Evolutionary conservation across 2,113 vertebrate genomes (phyloP).

Genomic region (Corythornis cristatus): DNA sequence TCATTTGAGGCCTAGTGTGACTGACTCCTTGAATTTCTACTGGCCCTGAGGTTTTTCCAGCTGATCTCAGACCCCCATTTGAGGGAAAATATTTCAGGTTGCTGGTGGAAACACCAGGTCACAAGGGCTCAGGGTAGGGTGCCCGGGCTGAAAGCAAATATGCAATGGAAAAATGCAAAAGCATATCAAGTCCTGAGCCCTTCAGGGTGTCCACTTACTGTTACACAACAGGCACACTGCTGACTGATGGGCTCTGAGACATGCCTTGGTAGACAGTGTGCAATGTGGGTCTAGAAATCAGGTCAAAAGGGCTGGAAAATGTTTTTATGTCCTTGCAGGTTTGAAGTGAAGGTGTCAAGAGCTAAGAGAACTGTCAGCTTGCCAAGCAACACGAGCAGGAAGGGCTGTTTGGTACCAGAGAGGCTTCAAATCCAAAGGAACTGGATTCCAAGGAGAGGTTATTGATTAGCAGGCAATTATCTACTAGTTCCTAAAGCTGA

Average conservation of each 20-base stretch:
- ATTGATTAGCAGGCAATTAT: neutral
- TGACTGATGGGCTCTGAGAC: neutral
- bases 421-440: neutral
- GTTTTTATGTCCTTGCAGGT: neutral
- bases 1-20: neutral
- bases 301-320: neutral
- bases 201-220: slow-evolving; percentile 1
- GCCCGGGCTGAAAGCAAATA: neutral
- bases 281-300: accelerated
- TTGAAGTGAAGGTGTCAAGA: neutral
- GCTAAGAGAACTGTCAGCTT: neutral
- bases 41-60: neutral
- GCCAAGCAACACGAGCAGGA: neutral
- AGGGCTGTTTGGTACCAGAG: neutral
- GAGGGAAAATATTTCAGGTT: neutral
- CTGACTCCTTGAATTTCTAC: neutral
- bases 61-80: neutral
- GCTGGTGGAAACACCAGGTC: neutral
- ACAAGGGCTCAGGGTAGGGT: neutral
- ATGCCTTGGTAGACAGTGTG: neutral
- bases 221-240: accelerated
- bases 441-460: neutral
- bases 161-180: slow-evolving; percentile 13
- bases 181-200: neutral
- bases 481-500: neutral